Conservation (phyloP, 2,888 invertebrate species). For the Timema podura region DNA sequence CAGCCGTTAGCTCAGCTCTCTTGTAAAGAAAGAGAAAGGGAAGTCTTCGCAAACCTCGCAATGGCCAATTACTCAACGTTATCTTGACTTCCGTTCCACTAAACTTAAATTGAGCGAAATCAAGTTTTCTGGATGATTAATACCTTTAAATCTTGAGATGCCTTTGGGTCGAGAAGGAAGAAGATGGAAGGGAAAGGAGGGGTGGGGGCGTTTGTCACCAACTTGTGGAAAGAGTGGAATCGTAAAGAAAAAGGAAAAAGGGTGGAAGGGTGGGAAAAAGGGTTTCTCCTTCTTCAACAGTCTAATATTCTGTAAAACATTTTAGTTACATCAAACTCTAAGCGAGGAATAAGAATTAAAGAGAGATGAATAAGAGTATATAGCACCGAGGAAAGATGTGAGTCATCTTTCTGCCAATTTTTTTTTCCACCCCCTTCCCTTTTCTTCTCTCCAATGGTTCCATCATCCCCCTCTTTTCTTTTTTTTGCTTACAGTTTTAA, state of each 20-base stretch:
- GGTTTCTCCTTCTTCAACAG: not conserved
- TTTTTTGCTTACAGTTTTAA: constrained; percentile 28
- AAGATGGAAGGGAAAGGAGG: not conserved
- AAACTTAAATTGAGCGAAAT: no score
- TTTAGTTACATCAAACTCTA: not conserved
- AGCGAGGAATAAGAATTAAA: not conserved
- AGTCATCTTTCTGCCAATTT: not conserved
- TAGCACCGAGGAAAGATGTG: constrained; percentile 5
- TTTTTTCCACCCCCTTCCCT: not conserved
- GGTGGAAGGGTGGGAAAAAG: not conserved
- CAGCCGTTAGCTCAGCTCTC: no score
- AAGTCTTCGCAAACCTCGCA: no score
- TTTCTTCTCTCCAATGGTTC: not conserved
- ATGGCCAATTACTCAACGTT: no score
- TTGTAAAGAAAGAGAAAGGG: no score
- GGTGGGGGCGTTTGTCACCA: not conserved
- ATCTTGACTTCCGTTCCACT: no score
- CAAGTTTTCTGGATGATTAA: no score
- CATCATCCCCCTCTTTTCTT: constrained; percentile 18
- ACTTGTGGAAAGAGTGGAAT: not conserved
- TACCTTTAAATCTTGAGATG: not conserved
- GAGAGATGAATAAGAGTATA: not conserved
- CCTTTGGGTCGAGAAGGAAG: not conserved
- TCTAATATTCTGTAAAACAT: constrained; percentile 17
- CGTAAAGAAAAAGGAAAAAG: not conserved